phyloP scores from a whole-genome alignment of 2,888 invertebrate species.

The Scaptomyza reducta region DNA sequence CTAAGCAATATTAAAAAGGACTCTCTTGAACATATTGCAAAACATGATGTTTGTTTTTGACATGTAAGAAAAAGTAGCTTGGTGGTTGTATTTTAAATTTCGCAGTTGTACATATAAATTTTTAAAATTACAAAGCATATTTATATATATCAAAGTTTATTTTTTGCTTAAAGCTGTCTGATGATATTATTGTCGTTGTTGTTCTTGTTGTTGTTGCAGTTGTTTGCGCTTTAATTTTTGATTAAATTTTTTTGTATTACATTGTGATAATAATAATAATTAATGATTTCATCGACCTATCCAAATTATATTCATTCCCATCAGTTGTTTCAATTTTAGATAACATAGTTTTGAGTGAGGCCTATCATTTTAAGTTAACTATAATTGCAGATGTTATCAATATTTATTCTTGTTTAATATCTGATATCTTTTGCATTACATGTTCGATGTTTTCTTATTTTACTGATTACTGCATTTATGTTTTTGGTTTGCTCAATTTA shows the following conservation, averaged over 20 bases:
- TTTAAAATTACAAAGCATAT: not conserved
- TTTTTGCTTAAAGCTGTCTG: slow-evolving; percentile 28
- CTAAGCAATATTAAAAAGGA: no score
- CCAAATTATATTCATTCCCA: not conserved
- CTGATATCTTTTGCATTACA: not conserved
- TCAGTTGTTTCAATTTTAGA: not conserved
- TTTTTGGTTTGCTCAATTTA: not conserved
- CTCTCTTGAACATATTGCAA: no score
- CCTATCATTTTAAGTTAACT: not conserved
- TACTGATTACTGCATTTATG: slow-evolving; percentile 1
- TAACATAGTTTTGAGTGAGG: not conserved
- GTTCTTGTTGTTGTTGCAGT: slow-evolving; percentile 17
- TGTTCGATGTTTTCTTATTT: not conserved
- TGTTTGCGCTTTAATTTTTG: slow-evolving; percentile 8
- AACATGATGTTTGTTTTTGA: no score
- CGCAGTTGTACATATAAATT: not conserved
- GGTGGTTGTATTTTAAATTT: no score
- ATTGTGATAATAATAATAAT: not conserved
- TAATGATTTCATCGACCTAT: not conserved
- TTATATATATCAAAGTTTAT: not conserved
- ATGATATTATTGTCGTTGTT: slow-evolving; percentile 18
- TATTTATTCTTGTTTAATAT: not conserved
- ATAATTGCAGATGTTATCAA: not conserved
- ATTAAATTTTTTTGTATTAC: not conserved
- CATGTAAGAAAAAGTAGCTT: no score